phyloP scores from a whole-genome alignment of 2,797 vertebrate genomes.

The Furcifer pardalis region DNA sequence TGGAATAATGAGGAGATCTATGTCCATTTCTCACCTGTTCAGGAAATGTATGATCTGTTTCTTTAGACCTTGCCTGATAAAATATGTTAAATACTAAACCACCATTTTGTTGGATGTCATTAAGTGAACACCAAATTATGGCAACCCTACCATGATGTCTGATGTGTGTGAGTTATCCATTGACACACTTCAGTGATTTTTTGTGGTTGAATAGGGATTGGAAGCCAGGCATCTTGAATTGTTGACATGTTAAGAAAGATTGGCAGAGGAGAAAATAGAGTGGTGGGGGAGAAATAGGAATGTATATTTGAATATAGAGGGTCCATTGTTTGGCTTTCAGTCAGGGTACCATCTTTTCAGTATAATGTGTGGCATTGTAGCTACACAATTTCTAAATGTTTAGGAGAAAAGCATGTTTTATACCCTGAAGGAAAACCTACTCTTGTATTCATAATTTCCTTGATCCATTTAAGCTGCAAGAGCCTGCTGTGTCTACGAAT shows the following conservation, averaged over 20 bases:
- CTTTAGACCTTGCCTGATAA: not conserved
- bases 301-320: constrained; percentile 5
- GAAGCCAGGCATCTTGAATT: no score
- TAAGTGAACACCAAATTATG: no score
- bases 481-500: not conserved
- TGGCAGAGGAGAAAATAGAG: constrained; percentile 13
- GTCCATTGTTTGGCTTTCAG: constrained; percentile 9
- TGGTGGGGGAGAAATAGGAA: not conserved
- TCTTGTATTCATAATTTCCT: constrained; percentile 38
- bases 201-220: no score
- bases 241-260: not conserved
- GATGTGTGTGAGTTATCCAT: no score
- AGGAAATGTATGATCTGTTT: not conserved
- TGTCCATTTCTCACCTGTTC: not conserved
- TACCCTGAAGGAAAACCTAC: not conserved
- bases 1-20: not conserved
- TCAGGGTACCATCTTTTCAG: not conserved
- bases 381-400: constrained; percentile 25
- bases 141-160: no score
- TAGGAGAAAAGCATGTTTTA: constrained; percentile 3
- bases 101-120: no score
- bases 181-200: no score
- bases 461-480: not conserved
- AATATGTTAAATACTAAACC: not conserved
- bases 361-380: constrained; percentile 10